Base-by-base conservation (phyloP, 2,113 vertebrate genomes). In the Passerina amoena region DNA sequence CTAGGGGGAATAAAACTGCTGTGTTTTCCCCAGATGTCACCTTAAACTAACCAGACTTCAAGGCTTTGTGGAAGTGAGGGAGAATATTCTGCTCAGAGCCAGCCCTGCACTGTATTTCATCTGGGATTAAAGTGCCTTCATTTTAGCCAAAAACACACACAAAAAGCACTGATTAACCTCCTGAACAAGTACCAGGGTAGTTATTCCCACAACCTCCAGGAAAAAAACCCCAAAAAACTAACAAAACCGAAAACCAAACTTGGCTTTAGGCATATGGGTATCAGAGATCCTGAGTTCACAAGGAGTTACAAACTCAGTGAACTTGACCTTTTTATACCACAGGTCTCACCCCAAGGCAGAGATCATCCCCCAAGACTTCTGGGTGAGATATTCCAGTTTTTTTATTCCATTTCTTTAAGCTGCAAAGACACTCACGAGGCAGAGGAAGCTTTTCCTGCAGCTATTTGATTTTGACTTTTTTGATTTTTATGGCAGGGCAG, bases 401-500 rank as follows among this genome's bases (percentile, higher is more conserved):
- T 54, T 54, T 54, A 21, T 54, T 33, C 19, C 7, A 13, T 6
- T 54, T 33, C 30, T 71, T 31, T 10, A 51, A 77, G 51, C 10
- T 88, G 22, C 23, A 80, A 80, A 92, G 10, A 10, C 14, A 23
- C 1, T 2, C 31, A 37, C 0, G 0, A 59, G 42, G 23, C 27
- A 77, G 22, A 48, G 28, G 17, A 78, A 33, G 4, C 12, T 87
- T 63, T 54, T 59, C 47, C 20, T 61, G 25, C 4, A 15, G 5
- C 13, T 23, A 4, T 4, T 44, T n/a, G n/a, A n/a, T n/a, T n/a
- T n/a, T n/a, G n/a, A n/a, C n/a, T n/a, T n/a, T n/a, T 85, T 15
- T 54, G 27, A 31, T 70, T 76, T 70, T 70, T 56, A 70, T 0
- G 0, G 13, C 27, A 38, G 14, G 6, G 4, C 4, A n/a, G 4